A percentile compares a stretch with the other conserved stretches of the same genome.
Evolutionary conservation across 2,113 vertebrate genomes (phyloP).

Genomic region (Anser cygnoides): DNA sequence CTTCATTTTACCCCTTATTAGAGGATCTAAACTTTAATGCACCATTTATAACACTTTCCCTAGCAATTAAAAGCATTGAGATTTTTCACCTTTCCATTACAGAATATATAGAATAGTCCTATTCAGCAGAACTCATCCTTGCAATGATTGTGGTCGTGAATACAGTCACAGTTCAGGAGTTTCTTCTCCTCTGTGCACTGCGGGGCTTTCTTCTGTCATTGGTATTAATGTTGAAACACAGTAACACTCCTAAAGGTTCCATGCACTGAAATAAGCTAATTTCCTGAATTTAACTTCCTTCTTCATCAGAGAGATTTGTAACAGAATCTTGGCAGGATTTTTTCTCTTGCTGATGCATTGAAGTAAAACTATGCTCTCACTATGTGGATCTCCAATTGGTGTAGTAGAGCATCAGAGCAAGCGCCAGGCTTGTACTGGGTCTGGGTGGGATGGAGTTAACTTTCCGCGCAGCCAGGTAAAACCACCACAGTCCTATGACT

Average conservation of each 20-base stretch:
- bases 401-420: background rate
- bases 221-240: background rate
- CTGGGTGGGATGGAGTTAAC: too few species aligned
- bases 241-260: background rate
- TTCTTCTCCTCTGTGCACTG: background rate
- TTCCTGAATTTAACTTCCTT: background rate
- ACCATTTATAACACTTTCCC: background rate
- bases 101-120: background rate
- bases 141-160: background rate
- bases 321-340: background rate
- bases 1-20: conserved; percentile 11
- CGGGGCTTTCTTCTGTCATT: background rate
- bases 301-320: background rate
- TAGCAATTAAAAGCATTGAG: background rate
- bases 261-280: background rate
- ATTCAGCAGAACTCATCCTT: background rate
- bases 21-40: background rate
- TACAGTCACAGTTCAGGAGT: background rate
- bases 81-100: background rate
- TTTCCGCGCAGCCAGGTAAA: too few species aligned
- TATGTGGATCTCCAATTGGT: background rate
- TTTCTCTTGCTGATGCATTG: background rate
- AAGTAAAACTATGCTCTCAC: background rate
- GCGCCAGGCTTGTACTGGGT: background rate
- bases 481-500: background rate